Conservation (phyloP, 2,888 invertebrate species). For the Tigriopus californicus region DNA sequence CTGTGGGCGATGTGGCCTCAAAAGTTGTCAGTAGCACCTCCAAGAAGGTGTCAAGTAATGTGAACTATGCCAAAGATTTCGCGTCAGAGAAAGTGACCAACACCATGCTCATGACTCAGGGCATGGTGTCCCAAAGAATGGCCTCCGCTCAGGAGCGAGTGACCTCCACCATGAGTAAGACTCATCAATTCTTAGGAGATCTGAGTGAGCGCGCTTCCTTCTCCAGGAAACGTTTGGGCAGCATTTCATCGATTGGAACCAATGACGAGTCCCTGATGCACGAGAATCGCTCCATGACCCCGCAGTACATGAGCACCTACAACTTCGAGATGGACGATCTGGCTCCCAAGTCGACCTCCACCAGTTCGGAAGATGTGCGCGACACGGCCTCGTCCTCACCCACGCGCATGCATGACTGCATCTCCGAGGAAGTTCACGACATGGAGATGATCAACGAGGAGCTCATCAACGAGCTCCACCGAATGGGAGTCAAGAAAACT, state of each 20-base stretch:
- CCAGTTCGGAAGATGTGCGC: neutral
- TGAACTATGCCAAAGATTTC: neutral
- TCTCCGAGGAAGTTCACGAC: neutral
- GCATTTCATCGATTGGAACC: neutral
- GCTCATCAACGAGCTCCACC: conserved; percentile 37
- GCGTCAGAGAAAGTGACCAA: neutral
- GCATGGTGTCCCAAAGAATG: neutral
- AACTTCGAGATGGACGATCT: neutral
- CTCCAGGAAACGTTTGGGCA: too few species aligned
- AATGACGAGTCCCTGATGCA: neutral
- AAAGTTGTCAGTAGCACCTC: neutral
- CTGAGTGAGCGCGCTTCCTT: neutral
- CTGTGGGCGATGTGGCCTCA: neutral
- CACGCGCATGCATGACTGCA: neutral
- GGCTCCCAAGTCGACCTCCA: neutral
- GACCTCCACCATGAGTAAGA: neutral
- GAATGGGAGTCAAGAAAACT: conserved; percentile 33
- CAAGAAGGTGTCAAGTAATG: conserved; percentile 1
- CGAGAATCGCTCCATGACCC: neutral
- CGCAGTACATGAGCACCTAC: neutral
- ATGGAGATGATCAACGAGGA: neutral
- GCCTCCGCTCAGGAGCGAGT: conserved; percentile 3
- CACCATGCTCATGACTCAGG: neutral
- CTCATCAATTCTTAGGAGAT: neutral
- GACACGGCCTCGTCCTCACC: neutral